Conservation (phyloP, 2,797 vertebrate species). For the Gastrophryne carolinensis region DNA sequence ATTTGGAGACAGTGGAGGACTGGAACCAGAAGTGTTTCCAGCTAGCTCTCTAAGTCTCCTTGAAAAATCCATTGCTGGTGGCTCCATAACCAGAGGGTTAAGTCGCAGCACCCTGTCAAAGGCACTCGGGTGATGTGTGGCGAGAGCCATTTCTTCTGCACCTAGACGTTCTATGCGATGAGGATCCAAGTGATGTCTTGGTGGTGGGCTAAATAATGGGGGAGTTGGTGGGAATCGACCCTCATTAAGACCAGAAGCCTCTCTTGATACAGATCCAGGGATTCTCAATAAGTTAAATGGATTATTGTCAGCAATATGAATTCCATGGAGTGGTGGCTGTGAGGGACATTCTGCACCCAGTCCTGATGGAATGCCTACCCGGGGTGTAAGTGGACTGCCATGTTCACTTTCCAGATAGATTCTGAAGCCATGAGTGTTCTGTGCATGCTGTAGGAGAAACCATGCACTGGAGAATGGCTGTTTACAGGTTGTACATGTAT, state of each 20-base stretch:
- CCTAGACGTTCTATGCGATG: slow-evolving; percentile 95
- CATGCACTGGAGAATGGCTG: slow-evolving; percentile 97
- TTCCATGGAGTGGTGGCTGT: slow-evolving; percentile 95
- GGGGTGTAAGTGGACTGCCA: slow-evolving; percentile 94
- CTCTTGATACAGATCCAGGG: slow-evolving; percentile 90
- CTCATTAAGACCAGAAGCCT: slow-evolving; percentile 83
- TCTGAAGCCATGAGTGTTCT: slow-evolving; percentile 97
- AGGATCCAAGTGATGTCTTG: slow-evolving; percentile 95
- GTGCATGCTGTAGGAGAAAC: slow-evolving; percentile 98
- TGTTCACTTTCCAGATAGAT: slow-evolving; percentile 98
- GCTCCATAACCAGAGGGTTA: slow-evolving; percentile 92
- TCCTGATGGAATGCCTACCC: slow-evolving; percentile 93
- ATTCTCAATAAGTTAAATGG: slow-evolving; percentile 98
- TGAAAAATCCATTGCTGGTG: slow-evolving; percentile 98
- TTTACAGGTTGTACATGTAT: slow-evolving; percentile 98
- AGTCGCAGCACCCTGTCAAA: slow-evolving; percentile 98
- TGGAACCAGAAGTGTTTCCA: slow-evolving; percentile 91
- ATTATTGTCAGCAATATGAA: slow-evolving; percentile 97
- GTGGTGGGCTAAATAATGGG: slow-evolving; percentile 96
- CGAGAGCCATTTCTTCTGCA: slow-evolving; percentile 97
- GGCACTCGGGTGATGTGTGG: slow-evolving; percentile 96
- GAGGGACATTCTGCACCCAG: slow-evolving; percentile 92
- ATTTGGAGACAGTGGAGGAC: slow-evolving; percentile 93
- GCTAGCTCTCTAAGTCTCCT: slow-evolving; percentile 96
- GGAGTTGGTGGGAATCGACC: slow-evolving; percentile 97